A percentile compares a stretch with the other conserved stretches of the same genome.
phyloP scores from a whole-genome alignment of 2,113 vertebrate genomes.

The Lophotis ruficrista region DNA sequence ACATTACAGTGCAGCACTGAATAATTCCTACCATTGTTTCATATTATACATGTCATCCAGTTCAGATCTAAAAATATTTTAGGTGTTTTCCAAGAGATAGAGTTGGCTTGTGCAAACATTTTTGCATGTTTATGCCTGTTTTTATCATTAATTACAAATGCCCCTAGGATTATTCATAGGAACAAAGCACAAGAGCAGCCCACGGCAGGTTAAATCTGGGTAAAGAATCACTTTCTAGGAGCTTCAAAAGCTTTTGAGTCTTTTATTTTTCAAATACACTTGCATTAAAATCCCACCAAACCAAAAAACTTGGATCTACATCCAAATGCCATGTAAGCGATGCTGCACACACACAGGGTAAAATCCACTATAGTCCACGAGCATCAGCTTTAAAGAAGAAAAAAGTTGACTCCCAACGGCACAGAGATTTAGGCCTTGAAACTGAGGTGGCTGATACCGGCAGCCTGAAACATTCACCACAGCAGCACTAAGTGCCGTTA shows the following conservation, averaged over 20 bases:
- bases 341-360: neutral
- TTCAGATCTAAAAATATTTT: neutral
- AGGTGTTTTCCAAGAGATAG: neutral
- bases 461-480: neutral
- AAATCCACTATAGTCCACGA: rapidly evolving
- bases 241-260: neutral
- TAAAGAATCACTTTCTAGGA: neutral
- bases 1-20: neutral
- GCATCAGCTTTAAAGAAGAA: neutral
- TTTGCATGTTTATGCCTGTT: neutral
- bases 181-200: neutral
- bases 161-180: neutral
- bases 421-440: neutral
- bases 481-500: neutral
- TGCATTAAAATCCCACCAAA: neutral
- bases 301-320: neutral
- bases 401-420: rapidly evolving
- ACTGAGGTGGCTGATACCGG: rapidly evolving
- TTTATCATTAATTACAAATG: neutral
- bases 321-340: rapidly evolving
- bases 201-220: neutral
- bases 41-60: neutral
- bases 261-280: neutral
- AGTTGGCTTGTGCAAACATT: neutral
- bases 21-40: neutral